These are phyloP conservation scores for Phymastichus coffea DNA, from an alignment of 1,140 invertebrate genomes.

Conservation along the genomic window DNA sequence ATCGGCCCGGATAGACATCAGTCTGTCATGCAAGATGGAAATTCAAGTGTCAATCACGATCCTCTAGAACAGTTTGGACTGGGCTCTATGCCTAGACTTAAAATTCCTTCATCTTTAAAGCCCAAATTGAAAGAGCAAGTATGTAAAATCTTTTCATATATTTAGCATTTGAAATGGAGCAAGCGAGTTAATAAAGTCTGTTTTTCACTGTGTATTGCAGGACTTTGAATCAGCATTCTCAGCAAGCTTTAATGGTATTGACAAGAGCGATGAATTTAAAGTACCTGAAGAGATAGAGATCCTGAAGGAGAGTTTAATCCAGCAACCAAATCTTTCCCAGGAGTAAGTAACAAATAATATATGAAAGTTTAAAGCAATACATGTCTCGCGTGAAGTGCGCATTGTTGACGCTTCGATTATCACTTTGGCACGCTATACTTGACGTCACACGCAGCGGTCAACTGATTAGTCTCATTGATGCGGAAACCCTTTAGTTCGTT, in stretches of 20 bases:
- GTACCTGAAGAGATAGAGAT: conserved; percentile 35
- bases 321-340: conserved; percentile 48
- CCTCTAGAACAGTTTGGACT: not conserved
- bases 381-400: no score
- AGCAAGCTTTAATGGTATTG: conserved; percentile 24
- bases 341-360: conserved; percentile 44
- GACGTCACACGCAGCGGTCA: no score
- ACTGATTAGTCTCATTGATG: conserved; percentile 11
- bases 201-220: no score
- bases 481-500: conserved; percentile 6
- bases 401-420: not conserved
- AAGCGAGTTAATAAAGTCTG: no score
- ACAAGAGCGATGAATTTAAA: conserved; percentile 15
- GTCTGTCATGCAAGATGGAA: conserved; percentile 18
- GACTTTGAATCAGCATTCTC: conserved; percentile 27
- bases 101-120: conserved; percentile 10
- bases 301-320: conserved; percentile 41
- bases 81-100: not conserved
- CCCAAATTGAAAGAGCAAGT: not conserved
- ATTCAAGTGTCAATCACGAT: conserved; percentile 22
- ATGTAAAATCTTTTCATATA: conserved; percentile 1
- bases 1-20: conserved; percentile 27
- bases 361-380: no score
- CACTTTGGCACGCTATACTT: not conserved
- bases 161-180: conserved; percentile 2